Evolutionary conservation across 1,140 invertebrate species (phyloP), one percentile per base, ranked within the genome.

Genomic region (Drosophila sp.): DNA sequence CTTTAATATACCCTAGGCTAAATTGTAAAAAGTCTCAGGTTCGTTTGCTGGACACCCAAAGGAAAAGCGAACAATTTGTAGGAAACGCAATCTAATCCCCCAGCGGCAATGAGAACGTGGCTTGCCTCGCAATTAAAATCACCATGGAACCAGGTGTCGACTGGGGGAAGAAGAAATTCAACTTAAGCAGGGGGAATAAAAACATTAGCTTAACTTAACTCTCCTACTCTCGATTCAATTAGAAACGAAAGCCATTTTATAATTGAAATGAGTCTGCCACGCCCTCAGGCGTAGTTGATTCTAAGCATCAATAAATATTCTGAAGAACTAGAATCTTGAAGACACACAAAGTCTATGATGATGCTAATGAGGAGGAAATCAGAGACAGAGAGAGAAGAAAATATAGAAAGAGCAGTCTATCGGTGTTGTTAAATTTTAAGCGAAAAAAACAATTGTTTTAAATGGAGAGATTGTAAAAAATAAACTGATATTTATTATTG

Each of bases 191-290:
- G 54, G 45, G 48, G 80, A 69, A 80, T 7, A 76, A 80, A 67
- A 82, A 70, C 77, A 82, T 86, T 86, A 78, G 72, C 75, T 81
- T 61, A 70, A 72, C 51, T 66, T 36, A 62, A 43, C 66, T 21
- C 27, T 50, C n/a, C 7, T 27, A 13, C 48, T 50, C 25, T 67
- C 59, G 80, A 80, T 84, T 84, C 77, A 84, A 84, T 84, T 84
- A 84, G 73, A 77, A 67, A 62, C 29, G 32, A 77, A 84, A 84
- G 80, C 80, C 80, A 84, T 72, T 84, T 84, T 80, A 76, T 80
- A 84, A 84, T 84, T 84, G 80, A 84, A 80, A 80, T 48, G 43
- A 78, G 76, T 41, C 38, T 56, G 46, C 14, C 48, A 57, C 50
- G 65, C 46, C 63, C 29, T 36, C 38, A 27, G 18, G 36, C 36